Percentiles rank a stretch among this genome's conserved stretches.
Conservation (phyloP, 1,140 invertebrate species). For the Zaprionus inermis region DNA sequence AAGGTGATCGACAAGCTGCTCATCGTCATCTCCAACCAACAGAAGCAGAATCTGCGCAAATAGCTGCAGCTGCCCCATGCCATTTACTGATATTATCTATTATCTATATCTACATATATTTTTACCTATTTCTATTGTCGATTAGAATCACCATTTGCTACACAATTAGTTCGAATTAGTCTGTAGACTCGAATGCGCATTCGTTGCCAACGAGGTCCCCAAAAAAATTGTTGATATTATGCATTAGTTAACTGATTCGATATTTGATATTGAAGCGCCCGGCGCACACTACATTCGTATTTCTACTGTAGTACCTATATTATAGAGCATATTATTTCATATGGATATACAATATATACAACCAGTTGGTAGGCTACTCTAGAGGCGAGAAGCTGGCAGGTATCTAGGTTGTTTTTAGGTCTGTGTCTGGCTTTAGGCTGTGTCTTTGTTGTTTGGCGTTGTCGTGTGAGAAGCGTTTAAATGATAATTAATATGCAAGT, state of each 20-base stretch:
- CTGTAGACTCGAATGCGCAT: conserved; percentile 30
- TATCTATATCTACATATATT: conserved; percentile 13
- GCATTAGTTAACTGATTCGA: conserved; percentile 53
- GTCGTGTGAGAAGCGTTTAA: conserved; percentile 69
- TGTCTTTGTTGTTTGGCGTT: conserved; percentile 79
- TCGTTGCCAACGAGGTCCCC: conserved; percentile 15
- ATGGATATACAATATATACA: conserved; percentile 46
- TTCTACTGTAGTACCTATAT: neutral
- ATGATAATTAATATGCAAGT: conserved; percentile 63
- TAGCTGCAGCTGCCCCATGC: conserved; percentile 46
- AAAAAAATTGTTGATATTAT: conserved; percentile 76
- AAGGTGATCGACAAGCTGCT: conserved; percentile 83
- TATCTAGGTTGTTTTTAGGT: conserved; percentile 64
- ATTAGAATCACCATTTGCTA: conserved; percentile 37
- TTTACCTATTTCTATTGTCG: conserved; percentile 20
- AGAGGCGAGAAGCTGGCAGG: conserved; percentile 68
- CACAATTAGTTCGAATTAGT: conserved; percentile 43
- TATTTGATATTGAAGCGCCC: conserved; percentile 55
- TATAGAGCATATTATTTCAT: conserved; percentile 33
- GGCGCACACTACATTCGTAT: conserved; percentile 39
- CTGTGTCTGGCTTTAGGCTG: conserved; percentile 77
- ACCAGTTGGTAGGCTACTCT: conserved; percentile 58
- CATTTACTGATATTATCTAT: conserved; percentile 58
- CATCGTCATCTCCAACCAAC: conserved; percentile 82
- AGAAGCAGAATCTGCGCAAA: conserved; percentile 82